Evolutionary conservation across 2,113 vertebrate species (phyloP), one percentile per base, ranked within the genome.

Genomic region (Channa argus): DNA sequence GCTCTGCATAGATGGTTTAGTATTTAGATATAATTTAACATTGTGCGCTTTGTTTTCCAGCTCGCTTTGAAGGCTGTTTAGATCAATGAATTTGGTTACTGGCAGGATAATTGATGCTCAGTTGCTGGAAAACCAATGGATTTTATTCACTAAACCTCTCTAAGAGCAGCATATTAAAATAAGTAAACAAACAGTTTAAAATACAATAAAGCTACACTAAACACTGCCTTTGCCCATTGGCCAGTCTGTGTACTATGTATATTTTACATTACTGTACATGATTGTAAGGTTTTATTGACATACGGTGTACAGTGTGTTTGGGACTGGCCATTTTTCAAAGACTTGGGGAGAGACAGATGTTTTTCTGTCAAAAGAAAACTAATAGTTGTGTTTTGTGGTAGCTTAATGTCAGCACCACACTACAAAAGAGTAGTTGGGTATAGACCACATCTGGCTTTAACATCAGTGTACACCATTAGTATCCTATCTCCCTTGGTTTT

Each of bases 131-230:
- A 86, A 83, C 74, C 81, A 61, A 74, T 82, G 79, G 56, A 84
- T 80, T 89, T 87, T 86, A 89, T 89, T 90, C 83, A 84, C 69
- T 59, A 74, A 74, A 64, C 83, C 80, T 81, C 56, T 61, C 15
- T 50, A 24, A 74, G 74, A 88, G 86, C 46, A 66, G 47, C 59
- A 63, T 84, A 53, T 82, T 82, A 63, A 82, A 74, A 56, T 49
- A 66, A 77, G 70, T 84, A 80, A 79, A 88, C 86, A 88, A 81
- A 79, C 63, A 56, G 5, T 44, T 59, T 68, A 64, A 82, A 86
- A 84, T 60, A 44, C 44, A 80, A 24, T 24, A 24, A 24, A 24
- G 24, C 88, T 87, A 78, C 78, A 67, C 75, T 44, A 81, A 63
- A 63, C 83, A 79, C 8, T 64, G 55, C 66, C 71, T 50, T 63